phyloP scores from a whole-genome alignment of 2,113 vertebrate species.

The Lanius collurio region DNA sequence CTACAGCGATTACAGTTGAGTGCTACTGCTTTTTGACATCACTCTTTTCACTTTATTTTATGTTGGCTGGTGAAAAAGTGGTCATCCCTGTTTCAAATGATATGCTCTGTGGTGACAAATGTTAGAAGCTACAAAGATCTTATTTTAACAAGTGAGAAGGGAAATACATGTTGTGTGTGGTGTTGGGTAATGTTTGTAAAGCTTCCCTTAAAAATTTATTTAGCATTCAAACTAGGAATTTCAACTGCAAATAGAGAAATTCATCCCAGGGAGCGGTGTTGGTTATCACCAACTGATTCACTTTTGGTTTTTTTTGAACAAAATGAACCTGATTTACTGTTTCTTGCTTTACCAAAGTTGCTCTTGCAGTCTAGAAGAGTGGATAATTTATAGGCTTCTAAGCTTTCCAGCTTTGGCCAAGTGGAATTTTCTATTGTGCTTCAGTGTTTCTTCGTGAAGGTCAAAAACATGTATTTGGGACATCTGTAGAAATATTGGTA shows the following conservation, averaged over 20 bases:
- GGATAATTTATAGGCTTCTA: neutral
- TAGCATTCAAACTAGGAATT: neutral
- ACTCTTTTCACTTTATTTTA: neutral
- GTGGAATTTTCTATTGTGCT: slow-evolving; percentile 1
- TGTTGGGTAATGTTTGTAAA: neutral
- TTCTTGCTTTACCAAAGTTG: neutral
- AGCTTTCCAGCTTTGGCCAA: neutral
- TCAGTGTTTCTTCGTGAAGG: neutral
- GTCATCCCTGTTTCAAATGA: neutral
- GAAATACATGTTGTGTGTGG: neutral
- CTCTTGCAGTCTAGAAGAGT: neutral
- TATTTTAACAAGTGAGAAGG: neutral
- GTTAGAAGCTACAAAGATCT: neutral
- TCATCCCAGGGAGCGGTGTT: neutral
- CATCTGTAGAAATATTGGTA: neutral
- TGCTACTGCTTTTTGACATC: neutral
- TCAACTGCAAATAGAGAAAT: neutral
- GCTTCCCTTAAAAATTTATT: neutral
- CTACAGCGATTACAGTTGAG: neutral
- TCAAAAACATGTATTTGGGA: slow-evolving; percentile 16
- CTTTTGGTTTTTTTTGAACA: neutral
- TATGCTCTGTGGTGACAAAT: neutral
- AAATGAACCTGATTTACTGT: neutral
- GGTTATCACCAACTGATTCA: neutral
- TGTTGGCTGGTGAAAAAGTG: neutral